These are phyloP conservation scores for Spodoptera littoralis DNA, from an alignment of 2,888 invertebrate species.

Conservation along the genomic window DNA sequence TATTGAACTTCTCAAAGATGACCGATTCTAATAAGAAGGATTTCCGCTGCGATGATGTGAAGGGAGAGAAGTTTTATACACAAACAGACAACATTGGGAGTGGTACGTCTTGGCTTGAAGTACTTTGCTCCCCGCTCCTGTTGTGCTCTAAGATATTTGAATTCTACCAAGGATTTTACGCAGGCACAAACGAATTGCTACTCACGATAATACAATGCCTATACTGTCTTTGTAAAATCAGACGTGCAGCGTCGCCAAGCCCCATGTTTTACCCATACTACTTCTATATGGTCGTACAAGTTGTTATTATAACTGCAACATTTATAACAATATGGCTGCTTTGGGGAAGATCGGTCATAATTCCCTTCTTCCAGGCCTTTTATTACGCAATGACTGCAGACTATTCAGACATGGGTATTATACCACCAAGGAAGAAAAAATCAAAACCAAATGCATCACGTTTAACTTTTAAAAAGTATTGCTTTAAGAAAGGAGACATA, in stretches of 20 bases:
- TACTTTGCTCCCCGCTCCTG: too few species aligned
- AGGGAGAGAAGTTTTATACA: too few species aligned
- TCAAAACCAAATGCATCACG: neutral
- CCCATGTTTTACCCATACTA: conserved; percentile 23
- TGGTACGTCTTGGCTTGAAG: too few species aligned
- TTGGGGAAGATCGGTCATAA: conserved; percentile 12
- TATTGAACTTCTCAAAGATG: too few species aligned
- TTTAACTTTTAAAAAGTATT: conserved; percentile 20
- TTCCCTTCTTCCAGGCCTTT: conserved; percentile 17
- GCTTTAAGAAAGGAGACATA: conserved; percentile 33
- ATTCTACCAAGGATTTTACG: too few species aligned
- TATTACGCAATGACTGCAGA: neutral
- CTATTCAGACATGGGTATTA: too few species aligned
- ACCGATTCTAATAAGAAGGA: too few species aligned
- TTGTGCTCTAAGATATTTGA: too few species aligned
- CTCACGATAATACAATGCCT: conserved; percentile 4
- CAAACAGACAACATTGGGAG: too few species aligned
- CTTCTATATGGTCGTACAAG: conserved; percentile 30
- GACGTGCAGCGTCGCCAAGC: neutral
- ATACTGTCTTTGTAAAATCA: conserved; percentile 25
- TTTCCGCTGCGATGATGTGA: too few species aligned
- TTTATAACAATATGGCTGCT: conserved; percentile 7
- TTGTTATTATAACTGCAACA: neutral
- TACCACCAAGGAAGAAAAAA: neutral
- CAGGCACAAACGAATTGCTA: too few species aligned